phyloP scores from a whole-genome alignment of 2,797 vertebrate species.

The Gastrophryne carolinensis region DNA sequence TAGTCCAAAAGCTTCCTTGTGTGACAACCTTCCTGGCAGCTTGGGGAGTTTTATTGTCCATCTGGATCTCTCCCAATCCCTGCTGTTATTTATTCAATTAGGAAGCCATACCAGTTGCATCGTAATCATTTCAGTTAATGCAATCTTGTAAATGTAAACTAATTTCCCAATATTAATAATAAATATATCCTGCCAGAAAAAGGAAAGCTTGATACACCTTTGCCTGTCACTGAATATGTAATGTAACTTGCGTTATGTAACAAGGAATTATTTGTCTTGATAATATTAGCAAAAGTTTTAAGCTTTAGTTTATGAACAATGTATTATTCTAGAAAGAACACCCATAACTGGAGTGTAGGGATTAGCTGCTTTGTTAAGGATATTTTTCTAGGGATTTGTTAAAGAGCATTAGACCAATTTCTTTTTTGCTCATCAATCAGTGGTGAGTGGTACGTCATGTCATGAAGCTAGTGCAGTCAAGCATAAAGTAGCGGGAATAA shows the following conservation, averaged over 20 bases:
- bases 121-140: background rate
- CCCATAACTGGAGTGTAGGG: background rate
- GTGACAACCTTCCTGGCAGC: background rate
- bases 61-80: background rate
- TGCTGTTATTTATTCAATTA: background rate
- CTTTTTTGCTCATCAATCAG: background rate
- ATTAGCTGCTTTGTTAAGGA: conserved; percentile 1
- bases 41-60: background rate
- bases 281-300: background rate
- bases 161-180: too few relatives aligned
- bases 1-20: background rate
- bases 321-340: background rate
- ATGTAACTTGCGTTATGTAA: background rate
- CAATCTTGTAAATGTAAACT: background rate
- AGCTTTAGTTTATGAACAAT: background rate
- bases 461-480: background rate
- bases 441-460: background rate
- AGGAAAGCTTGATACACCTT: background rate
- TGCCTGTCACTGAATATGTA: background rate
- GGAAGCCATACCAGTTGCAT: background rate
- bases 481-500: background rate
- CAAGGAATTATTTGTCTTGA: background rate
- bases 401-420: background rate
- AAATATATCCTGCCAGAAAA: background rate
- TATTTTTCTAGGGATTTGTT: background rate